Evolutionary conservation across 2,888 invertebrate genomes (phyloP), one percentile per base, ranked within the genome.

Genomic region (Dascillus cervinus): DNA sequence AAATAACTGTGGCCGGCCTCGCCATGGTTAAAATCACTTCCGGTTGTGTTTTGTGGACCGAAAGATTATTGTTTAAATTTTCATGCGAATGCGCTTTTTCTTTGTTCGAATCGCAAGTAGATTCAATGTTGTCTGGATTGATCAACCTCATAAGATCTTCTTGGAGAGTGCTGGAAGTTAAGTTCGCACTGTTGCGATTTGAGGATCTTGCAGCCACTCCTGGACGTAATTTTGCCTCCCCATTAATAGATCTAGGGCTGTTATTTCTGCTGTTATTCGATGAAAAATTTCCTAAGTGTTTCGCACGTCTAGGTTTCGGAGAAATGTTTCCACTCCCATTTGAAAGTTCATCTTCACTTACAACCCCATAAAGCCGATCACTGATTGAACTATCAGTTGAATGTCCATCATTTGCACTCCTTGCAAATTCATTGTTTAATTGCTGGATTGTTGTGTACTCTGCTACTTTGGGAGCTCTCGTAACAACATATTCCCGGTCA

Each of bases 61-160:
- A 58, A 24, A 62, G 43, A 6, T 52, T 34, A 34, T 45, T 56
- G 12, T 58, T 65, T 40, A 63, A 47, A 47, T 63, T 65, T 32
- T 64, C 65, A 43, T 56, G 49, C 8, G 54, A 57, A 29, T 55
- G 57, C 11, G 45, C 46, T 34, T 53, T 56, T 23, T 59, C 56
- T 41, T 57, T 56, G 11, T 30, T 39, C n/a, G 37, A 30, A 19
- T 41, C 37, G 5, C 28, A 37, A 2, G 39, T 30, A 46, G 52
- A 14, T 36, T 69, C 65, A 32, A 69, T 66, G 49, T 68, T 72
- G 52, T 88, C 88, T 0, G 87, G 88, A 64, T 86, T 85, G 53
- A 91, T 91, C 13, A 91, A 70, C 26, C 86, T 79, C 15, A 57
- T 41, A 71, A 90, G 81, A 57, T 92, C 91, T 60, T 91, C 89